Conservation (phyloP, 2,888 invertebrate genomes). For the Bibio marci region DNA sequence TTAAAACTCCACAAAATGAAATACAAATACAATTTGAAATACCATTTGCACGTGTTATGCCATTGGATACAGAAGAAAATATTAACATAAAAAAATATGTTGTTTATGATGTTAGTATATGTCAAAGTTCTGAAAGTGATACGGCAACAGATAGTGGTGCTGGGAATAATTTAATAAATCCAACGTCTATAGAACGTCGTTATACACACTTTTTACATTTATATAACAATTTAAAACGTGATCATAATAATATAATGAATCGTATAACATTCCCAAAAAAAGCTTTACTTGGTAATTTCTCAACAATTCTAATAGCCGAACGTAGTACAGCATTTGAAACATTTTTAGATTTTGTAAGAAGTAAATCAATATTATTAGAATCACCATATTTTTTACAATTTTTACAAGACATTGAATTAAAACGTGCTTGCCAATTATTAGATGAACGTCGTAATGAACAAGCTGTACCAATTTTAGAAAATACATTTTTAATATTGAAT, state of each 20-base stretch:
- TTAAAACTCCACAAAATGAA: slow-evolving; percentile 4
- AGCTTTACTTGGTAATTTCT: slow-evolving; percentile 53
- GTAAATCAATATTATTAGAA: slow-evolving; percentile 37
- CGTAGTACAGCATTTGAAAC: slow-evolving; percentile 47
- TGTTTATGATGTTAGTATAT: slow-evolving; percentile 46
- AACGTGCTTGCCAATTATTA: slow-evolving; percentile 40
- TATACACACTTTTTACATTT: slow-evolving; percentile 55
- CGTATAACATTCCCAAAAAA: slow-evolving; percentile 48
- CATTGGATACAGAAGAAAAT: slow-evolving; percentile 37
- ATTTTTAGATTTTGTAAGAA: slow-evolving; percentile 38
- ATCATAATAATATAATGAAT: slow-evolving; percentile 35
- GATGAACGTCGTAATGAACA: slow-evolving; percentile 38
- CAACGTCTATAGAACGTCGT: slow-evolving; percentile 47
- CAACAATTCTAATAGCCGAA: slow-evolving; percentile 43
- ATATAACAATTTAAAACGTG: slow-evolving; percentile 41
- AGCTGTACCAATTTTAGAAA: slow-evolving; percentile 46
- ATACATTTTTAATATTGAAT: slow-evolving; percentile 46
- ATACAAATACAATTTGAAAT: slow-evolving; percentile 37
- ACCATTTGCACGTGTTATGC: slow-evolving; percentile 44
- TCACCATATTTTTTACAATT: slow-evolving; percentile 40
- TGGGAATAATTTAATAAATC: slow-evolving; percentile 24
- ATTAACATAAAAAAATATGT: slow-evolving; percentile 42
- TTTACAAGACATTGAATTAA: slow-evolving; percentile 46
- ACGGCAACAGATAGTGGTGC: slow-evolving; percentile 24
- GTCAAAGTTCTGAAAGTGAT: slow-evolving; percentile 34